phyloP scores from a whole-genome alignment of 2,888 invertebrate genomes.

The Chorisops tibialis region DNA sequence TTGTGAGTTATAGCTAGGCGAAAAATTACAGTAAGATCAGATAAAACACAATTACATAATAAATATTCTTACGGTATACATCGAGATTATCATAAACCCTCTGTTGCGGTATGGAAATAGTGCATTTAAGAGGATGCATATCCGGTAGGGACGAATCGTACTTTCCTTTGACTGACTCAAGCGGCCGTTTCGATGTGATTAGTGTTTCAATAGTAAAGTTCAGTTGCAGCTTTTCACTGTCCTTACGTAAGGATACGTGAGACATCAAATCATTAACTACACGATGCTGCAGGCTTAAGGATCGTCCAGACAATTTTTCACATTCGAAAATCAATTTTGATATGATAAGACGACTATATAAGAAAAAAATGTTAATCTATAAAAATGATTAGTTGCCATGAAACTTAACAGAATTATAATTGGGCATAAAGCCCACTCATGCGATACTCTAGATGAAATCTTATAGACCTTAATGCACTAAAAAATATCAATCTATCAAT shows the following conservation, averaged over 20 bases:
- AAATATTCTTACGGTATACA: slow-evolving; percentile 64
- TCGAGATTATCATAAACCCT: slow-evolving; percentile 64
- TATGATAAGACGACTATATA: slow-evolving; percentile 62
- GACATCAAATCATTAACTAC: slow-evolving; percentile 60
- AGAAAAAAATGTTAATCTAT: slow-evolving; percentile 25
- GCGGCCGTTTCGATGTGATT: slow-evolving; percentile 61
- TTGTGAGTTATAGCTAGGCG: slow-evolving; percentile 32
- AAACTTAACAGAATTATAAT: too few relatives aligned
- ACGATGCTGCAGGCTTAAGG: slow-evolving; percentile 57
- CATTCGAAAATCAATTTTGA: slow-evolving; percentile 66
- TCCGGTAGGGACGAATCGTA: slow-evolving; percentile 62
- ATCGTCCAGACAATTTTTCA: slow-evolving; percentile 60
- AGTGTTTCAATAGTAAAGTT: slow-evolving; percentile 64
- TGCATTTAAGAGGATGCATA: slow-evolving; percentile 71
- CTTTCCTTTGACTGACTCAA: slow-evolving; percentile 56
- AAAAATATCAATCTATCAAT: too few relatives aligned
- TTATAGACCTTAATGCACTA: too few relatives aligned
- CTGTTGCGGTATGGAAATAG: slow-evolving; percentile 62
- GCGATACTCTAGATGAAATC: too few relatives aligned
- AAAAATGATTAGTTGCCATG: too few relatives aligned
- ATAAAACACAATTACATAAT: background rate
- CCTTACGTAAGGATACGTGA: slow-evolving; percentile 59
- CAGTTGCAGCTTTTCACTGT: slow-evolving; percentile 62
- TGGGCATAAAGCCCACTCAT: too few relatives aligned
- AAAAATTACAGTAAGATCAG: slow-evolving; percentile 20